A percentile compares a stretch with the other conserved stretches of the same genome.
These are phyloP conservation scores for Sitophilus oryzae DNA, from an alignment of 1,140 invertebrate species.

Conservation along the genomic window DNA sequence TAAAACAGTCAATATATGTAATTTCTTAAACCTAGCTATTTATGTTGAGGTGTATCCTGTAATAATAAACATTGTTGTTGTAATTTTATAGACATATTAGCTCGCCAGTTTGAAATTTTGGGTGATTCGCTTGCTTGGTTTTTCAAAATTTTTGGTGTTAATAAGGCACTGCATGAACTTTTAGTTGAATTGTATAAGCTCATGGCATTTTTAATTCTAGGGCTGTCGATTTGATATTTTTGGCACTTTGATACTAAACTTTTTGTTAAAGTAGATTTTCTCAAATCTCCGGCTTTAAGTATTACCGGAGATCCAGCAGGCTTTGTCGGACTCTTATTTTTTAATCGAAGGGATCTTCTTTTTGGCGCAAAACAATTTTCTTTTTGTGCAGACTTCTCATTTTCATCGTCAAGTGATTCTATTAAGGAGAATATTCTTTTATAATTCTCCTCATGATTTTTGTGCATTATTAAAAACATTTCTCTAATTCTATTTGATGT, in stretches of 20 bases:
- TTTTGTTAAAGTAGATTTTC: constrained; percentile 3
- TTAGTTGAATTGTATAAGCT: constrained; percentile 6
- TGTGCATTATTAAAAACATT: background rate
- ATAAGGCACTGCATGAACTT: background rate
- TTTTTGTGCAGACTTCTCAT: background rate
- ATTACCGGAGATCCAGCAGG: background rate
- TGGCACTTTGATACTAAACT: background rate
- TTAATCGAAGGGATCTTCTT: background rate
- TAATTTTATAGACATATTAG: constrained; percentile 2
- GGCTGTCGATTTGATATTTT: constrained; percentile 3
- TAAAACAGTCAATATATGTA: no score
- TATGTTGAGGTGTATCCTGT: constrained; percentile 5
- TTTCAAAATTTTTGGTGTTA: constrained; percentile 3
- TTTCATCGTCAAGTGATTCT: background rate
- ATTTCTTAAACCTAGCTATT: no score
- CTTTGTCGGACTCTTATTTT: background rate
- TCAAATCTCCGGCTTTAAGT: constrained; percentile 1
- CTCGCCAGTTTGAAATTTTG: background rate
- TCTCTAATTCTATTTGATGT: constrained; percentile 3
- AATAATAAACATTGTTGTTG: constrained; percentile 6
- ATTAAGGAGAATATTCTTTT: background rate
- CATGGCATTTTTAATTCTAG: constrained; percentile 1
- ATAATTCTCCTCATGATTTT: background rate
- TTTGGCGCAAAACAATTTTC: background rate
- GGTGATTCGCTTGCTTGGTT: background rate